A percentile compares a stretch with the other conserved stretches of the same genome.
These are phyloP conservation scores for Dasyprocta punctata DNA, from an alignment of 2,113 vertebrate genomes.

Conservation along the genomic window DNA sequence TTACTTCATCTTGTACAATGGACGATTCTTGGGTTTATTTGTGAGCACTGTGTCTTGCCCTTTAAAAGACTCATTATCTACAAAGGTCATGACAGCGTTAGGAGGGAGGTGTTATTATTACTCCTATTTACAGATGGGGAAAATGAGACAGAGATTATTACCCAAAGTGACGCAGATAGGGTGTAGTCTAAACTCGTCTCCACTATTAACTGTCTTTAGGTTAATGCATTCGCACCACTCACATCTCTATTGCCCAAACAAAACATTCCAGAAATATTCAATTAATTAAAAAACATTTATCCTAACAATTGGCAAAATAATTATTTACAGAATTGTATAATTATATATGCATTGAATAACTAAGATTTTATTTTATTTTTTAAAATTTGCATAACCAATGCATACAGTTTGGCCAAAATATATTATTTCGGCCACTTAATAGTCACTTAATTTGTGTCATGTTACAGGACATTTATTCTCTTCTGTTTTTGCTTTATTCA, in stretches of 20 bases:
- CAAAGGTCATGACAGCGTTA: neutral
- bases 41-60: neutral
- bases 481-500: slow-evolving; percentile 29
- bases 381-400: neutral
- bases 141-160: neutral
- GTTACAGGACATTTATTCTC: neutral
- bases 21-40: neutral
- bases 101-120: neutral
- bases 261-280: neutral
- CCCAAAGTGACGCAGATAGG: neutral
- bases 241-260: neutral
- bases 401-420: neutral
- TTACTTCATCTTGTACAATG: neutral
- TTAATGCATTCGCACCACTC: neutral
- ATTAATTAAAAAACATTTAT: neutral
- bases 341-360: neutral
- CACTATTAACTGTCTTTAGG: neutral
- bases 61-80: neutral
- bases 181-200: neutral
- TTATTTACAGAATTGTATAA: neutral
- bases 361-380: slow-evolving; percentile 15
- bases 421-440: neutral
- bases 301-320: neutral
- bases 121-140: neutral
- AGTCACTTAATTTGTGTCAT: neutral